Evolutionary conservation across 2,888 invertebrate species (phyloP), one percentile per base, ranked within the genome.

Genomic region (Hecatera dysodea): DNA sequence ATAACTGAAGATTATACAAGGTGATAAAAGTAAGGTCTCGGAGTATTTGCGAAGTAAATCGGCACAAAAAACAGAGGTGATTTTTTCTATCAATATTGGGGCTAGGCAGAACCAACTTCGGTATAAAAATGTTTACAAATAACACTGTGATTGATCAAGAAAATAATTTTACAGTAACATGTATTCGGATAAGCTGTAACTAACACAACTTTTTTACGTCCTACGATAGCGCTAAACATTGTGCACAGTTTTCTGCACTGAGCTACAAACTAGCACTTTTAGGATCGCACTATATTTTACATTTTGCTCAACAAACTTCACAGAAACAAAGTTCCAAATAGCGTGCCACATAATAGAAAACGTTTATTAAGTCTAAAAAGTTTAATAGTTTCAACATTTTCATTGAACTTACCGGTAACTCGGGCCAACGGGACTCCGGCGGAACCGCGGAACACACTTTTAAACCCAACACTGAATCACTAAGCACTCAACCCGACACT

Each of bases 371-470:
- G 12, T 55, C 56, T 59, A 56, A 69, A 75, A 83, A 75, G 72
- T 72, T 70, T 86, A 82, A 85, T 84, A 84, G 84, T 89, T 88
- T 88, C 87, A 92, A 93, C 93, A 93, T 92, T 79, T 79, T 94
- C 93, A 89, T 91, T 89, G 72, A 86, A 88, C 90, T 91, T 88
- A 91, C 90, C 90, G 90, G 90, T 89, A 90, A 87, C 90, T 88
- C 88, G 89, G 89, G 88, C 87, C 93, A 95, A 94, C 95, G 94
- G 95, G 93, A 95, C 91, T 90, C 88, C 84, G 59, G 76, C 72
- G 80, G 84, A 86, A 87, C 86, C n/a, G n/a, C n/a, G n/a, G n/a
- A n/a, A 86, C 90, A 89, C 89, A n/a, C n/a, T n/a, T 82, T 75
- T 42, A 82, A 87, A 84, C 79, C 64, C 83, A 89, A 64, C 88